Percentiles rank a stretch among this genome's conserved stretches.
Conservation (phyloP, 2,113 vertebrate species). For the Meriones unguiculatus region DNA sequence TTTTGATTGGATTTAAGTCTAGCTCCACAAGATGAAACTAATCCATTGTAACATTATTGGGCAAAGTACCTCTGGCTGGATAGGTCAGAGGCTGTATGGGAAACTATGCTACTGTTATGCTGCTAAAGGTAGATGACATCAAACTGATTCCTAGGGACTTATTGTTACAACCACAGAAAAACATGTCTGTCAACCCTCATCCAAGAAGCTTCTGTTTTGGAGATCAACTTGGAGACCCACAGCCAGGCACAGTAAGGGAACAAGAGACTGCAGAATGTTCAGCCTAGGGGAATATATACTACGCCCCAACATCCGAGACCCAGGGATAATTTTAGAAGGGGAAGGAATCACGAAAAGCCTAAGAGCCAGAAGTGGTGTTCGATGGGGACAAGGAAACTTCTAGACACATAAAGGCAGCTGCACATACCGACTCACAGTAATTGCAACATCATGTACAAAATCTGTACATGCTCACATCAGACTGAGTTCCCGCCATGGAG, state of each 20-base stretch:
- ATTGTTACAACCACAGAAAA: background rate
- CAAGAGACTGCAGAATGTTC: too few relatives aligned
- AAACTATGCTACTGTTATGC: background rate
- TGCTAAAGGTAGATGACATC: background rate
- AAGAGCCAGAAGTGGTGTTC: background rate
- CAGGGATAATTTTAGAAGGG: background rate
- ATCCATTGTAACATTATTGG: too few relatives aligned
- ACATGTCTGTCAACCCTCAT: too few relatives aligned
- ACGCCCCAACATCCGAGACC: too few relatives aligned
- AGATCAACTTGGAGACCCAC: too few relatives aligned
- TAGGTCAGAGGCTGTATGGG: background rate
- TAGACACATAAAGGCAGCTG: background rate
- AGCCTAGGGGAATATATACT: too few relatives aligned
- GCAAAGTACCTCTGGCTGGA: background rate
- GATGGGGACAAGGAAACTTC: background rate
- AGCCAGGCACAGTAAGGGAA: too few relatives aligned
- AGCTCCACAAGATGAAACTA: background rate
- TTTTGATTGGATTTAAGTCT: background rate
- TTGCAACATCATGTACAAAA: background rate
- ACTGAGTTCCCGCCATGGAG: background rate
- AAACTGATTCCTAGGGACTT: background rate
- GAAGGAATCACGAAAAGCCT: background rate
- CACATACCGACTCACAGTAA: background rate
- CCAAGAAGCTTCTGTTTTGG: too few relatives aligned
- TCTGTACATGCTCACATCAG: background rate